Evolutionary conservation across 2,797 vertebrate genomes (phyloP).

Genomic region (Salarias fasciatus): DNA sequence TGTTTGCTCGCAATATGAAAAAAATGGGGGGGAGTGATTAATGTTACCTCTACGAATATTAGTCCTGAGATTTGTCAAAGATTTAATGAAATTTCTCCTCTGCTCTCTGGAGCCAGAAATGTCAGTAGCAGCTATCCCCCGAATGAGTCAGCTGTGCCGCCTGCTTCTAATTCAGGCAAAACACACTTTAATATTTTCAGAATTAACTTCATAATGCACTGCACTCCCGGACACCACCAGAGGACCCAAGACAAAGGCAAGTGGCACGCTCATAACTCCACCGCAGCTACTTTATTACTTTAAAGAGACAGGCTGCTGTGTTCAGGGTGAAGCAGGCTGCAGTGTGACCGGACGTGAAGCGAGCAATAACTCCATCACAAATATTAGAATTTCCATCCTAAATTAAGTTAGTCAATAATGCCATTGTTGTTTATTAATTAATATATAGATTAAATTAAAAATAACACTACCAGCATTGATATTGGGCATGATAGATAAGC

Average conservation of each 20-base stretch:
- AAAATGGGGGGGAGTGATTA: constrained; percentile 35
- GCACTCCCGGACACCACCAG: constrained; percentile 24
- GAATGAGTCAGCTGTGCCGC: constrained; percentile 28
- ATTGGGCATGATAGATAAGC: too few species aligned
- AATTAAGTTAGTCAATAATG: too few species aligned
- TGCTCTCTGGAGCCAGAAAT: constrained; percentile 48
- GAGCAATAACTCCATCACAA: too few species aligned
- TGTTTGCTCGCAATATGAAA: constrained; percentile 57
- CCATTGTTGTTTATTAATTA: too few species aligned
- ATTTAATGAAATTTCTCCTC: constrained; percentile 46
- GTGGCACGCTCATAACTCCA: constrained; percentile 16
- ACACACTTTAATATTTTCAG: constrained; percentile 54
- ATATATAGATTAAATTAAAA: too few species aligned
- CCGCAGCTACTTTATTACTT: constrained; percentile 38
- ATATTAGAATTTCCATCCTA: too few species aligned
- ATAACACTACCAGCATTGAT: too few species aligned
- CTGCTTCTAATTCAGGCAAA: constrained; percentile 46
- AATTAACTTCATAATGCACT: constrained; percentile 41
- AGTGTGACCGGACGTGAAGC: too few species aligned
- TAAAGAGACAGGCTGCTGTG: constrained; percentile 20
- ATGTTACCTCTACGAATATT: constrained; percentile 54
- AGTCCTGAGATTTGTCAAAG: constrained; percentile 51
- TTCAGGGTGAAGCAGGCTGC: constrained; percentile 3
- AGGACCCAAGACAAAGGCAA: constrained; percentile 38
- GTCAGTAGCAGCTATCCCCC: constrained; percentile 17